Conservation (phyloP, 1,140 invertebrate genomes). For the Ostrea denselamellosa region DNA sequence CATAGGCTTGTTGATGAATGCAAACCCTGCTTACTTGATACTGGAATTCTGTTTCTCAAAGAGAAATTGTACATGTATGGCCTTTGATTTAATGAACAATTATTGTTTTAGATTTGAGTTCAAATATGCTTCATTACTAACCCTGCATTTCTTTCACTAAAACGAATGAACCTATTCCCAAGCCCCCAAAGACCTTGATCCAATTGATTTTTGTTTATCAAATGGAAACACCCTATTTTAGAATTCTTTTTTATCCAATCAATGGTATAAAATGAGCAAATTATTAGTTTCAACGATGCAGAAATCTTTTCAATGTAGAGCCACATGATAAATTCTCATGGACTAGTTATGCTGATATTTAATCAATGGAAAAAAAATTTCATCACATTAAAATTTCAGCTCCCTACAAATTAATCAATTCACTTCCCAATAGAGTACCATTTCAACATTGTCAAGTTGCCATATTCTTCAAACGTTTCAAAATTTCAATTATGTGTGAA, state of each 20-base stretch:
- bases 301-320: conserved; percentile 20
- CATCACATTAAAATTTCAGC: conserved; percentile 28
- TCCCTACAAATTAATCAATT: conserved; percentile 38
- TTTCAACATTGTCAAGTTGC: conserved; percentile 12
- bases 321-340: conserved; percentile 8
- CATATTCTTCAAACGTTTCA: conserved; percentile 34
- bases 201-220: conserved; percentile 18
- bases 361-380: conserved; percentile 26
- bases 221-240: neutral
- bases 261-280: conserved; percentile 13
- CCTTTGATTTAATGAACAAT: neutral
- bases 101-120: neutral
- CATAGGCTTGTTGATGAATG: neutral
- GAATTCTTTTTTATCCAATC: neutral
- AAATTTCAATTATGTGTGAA: conserved; percentile 42
- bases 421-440: conserved; percentile 25
- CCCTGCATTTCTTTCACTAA: neutral
- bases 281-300: neutral
- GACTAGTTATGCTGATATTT: conserved; percentile 14
- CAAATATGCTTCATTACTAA: neutral
- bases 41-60: neutral
- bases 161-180: neutral
- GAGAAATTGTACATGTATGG: neutral
- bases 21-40: neutral
- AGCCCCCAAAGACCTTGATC: neutral